These are phyloP conservation scores for Grus americana DNA, from an alignment of 2,113 vertebrate genomes.

Conservation along the genomic window DNA sequence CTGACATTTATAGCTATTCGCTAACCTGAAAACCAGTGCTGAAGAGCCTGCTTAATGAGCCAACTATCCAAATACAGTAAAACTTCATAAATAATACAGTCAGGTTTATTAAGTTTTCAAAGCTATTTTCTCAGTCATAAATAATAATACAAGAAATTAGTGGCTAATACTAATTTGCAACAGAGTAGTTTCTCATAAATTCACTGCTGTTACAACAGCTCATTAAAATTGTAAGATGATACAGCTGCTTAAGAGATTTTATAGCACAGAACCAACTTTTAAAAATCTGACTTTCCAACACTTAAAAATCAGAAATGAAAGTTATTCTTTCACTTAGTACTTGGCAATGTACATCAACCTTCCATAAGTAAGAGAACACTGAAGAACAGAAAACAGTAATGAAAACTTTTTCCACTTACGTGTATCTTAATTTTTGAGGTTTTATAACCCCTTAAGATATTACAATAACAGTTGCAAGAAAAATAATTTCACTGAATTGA, in stretches of 20 bases:
- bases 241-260: constrained; percentile 10
- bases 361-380: background rate
- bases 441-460: background rate
- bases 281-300: background rate
- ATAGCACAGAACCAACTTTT: background rate
- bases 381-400: background rate
- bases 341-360: background rate
- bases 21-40: background rate
- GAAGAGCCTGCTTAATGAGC: constrained; percentile 12
- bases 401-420: rapidly evolving
- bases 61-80: constrained; percentile 20
- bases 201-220: background rate
- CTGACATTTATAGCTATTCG: background rate
- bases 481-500: background rate
- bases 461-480: background rate
- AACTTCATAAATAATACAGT: constrained; percentile 22
- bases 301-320: background rate
- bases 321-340: background rate
- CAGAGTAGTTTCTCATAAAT: constrained; percentile 24
- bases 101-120: constrained; percentile 43
- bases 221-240: constrained; percentile 16
- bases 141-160: constrained; percentile 38
- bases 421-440: background rate
- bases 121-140: constrained; percentile 30
- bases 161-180: constrained; percentile 19